phyloP scores from a whole-genome alignment of 2,113 vertebrate genomes.

The Probosciger aterrimus region DNA sequence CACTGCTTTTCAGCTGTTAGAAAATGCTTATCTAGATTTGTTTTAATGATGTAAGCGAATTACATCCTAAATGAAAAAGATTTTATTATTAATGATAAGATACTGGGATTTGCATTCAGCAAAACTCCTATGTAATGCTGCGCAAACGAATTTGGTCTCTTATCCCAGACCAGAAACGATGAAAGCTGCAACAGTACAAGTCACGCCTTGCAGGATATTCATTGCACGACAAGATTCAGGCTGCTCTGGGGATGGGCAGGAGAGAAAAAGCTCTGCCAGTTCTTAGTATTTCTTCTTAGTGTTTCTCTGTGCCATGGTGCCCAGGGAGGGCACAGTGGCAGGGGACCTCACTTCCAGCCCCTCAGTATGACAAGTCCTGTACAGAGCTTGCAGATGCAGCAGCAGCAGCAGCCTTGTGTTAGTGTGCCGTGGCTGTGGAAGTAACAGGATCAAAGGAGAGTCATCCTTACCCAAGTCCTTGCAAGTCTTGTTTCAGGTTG shows the following conservation, averaged over 20 bases:
- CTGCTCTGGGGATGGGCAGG: not conserved
- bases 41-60: not conserved
- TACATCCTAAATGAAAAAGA: not conserved
- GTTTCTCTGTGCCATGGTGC: not conserved
- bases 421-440: not conserved
- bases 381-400: not conserved
- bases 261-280: not conserved
- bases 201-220: fast-evolving
- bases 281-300: not conserved
- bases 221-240: not conserved
- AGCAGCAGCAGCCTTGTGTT: not conserved
- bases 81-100: not conserved
- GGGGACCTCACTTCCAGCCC: not conserved
- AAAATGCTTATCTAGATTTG: not conserved
- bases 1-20: not conserved
- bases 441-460: constrained; percentile 5
- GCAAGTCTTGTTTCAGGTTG: not conserved
- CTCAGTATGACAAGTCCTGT: fast-evolving
- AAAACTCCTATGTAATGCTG: not conserved
- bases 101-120: not conserved
- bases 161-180: not conserved
- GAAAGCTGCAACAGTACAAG: not conserved
- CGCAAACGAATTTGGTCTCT: not conserved
- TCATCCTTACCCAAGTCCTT: not conserved
- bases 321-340: not conserved